Percentiles rank a stretch among this genome's conserved stretches.
phyloP scores from a whole-genome alignment of 2,797 vertebrate genomes.

The Sebastes cheni region DNA sequence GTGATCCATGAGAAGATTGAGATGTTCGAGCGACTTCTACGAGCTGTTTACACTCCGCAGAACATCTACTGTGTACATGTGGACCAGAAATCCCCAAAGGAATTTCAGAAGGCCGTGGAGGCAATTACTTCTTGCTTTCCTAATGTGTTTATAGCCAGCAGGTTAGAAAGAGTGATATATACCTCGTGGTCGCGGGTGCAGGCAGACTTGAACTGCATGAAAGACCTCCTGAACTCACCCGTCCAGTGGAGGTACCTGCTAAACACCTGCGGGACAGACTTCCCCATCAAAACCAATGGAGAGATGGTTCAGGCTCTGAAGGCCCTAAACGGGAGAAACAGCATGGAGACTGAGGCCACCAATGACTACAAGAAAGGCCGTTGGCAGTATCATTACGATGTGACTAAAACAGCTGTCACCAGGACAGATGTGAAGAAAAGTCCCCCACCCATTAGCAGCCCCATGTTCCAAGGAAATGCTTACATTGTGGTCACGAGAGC shows the following conservation, averaged over 20 bases:
- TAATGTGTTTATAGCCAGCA: slow-evolving; percentile 87
- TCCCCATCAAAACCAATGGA: slow-evolving; percentile 88
- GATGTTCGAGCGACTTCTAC: slow-evolving; percentile 88
- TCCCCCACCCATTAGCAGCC: slow-evolving; percentile 79
- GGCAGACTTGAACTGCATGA: slow-evolving; percentile 90
- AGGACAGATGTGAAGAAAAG: slow-evolving; percentile 66
- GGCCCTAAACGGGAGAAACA: slow-evolving; percentile 84
- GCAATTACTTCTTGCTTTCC: slow-evolving; percentile 84
- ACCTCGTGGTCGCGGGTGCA: slow-evolving; percentile 89
- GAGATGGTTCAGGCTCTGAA: slow-evolving; percentile 85
- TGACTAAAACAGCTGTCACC: slow-evolving; percentile 36
- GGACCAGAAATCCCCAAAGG: slow-evolving; percentile 80
- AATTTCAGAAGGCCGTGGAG: slow-evolving; percentile 77
- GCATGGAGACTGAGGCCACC: slow-evolving; percentile 85
- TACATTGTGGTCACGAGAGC: slow-evolving; percentile 86
- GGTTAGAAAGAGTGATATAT: slow-evolving; percentile 82
- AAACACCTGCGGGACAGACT: slow-evolving; percentile 89
- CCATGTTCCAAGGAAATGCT: slow-evolving; percentile 90
- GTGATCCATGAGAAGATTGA: slow-evolving; percentile 89
- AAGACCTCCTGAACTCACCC: slow-evolving; percentile 79
- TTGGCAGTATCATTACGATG: slow-evolving; percentile 81
- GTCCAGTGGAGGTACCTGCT: slow-evolving; percentile 88
- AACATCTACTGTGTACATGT: slow-evolving; percentile 89
- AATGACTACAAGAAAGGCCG: slow-evolving; percentile 66
- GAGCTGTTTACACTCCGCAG: slow-evolving; percentile 86